Percentiles rank a stretch among this genome's conserved stretches.
phyloP scores from a whole-genome alignment of 2,113 vertebrate genomes.

The Agapornis roseicollis region DNA sequence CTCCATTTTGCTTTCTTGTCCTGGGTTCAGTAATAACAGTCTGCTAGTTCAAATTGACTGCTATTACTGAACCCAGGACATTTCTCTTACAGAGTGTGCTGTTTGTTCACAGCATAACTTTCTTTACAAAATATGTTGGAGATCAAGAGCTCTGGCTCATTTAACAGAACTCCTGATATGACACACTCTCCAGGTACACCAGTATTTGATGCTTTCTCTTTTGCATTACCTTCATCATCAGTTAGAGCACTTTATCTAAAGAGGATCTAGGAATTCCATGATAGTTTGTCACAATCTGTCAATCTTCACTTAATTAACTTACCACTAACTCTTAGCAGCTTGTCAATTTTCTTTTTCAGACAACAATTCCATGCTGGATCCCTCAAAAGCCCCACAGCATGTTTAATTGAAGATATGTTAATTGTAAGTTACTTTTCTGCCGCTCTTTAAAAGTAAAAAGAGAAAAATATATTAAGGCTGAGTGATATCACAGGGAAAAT shows the following conservation, averaged over 20 bases:
- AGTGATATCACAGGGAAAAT: slow-evolving; percentile 3
- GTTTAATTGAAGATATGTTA: slow-evolving; percentile 53
- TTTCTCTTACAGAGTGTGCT: not conserved
- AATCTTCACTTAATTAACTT: slow-evolving; percentile 40
- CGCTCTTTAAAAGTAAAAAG: slow-evolving; percentile 24
- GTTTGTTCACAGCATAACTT: not conserved
- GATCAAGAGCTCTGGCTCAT: not conserved
- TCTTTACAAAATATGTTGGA: not conserved
- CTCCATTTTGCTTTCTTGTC: not conserved
- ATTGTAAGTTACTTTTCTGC: slow-evolving; percentile 36
- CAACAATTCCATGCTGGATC: not conserved
- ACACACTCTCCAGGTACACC: not conserved
- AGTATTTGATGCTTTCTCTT: not conserved
- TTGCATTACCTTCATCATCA: not conserved
- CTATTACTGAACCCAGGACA: too few relatives aligned
- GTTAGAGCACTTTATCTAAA: not conserved
- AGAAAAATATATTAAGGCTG: not conserved
- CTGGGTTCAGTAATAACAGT: too few relatives aligned
- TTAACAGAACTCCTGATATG: not conserved
- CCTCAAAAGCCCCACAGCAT: not conserved
- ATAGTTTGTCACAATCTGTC: slow-evolving; percentile 10
- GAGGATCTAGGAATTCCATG: not conserved
- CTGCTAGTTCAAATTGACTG: too few relatives aligned
- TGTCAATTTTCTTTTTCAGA: not conserved
- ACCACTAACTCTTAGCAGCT: not conserved